Conservation (phyloP, 2,113 vertebrate genomes). For the Gallinago media region DNA sequence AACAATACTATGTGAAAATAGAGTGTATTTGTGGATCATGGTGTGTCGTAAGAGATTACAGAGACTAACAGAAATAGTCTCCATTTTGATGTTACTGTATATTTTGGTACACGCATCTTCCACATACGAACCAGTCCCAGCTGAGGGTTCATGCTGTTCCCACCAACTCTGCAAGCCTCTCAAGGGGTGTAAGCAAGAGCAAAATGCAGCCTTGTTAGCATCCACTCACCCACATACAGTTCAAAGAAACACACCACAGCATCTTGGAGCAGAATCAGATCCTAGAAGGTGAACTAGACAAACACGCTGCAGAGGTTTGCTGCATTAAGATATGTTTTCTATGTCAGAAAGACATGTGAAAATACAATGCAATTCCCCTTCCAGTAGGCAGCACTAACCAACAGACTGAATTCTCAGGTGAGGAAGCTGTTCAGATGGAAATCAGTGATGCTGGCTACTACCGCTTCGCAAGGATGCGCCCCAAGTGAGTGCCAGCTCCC, state of each 20-base stretch:
- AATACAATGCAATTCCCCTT: neutral
- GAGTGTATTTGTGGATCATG: rapidly evolving
- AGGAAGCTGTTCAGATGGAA: neutral
- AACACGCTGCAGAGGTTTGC: no score
- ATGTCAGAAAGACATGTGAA: neutral
- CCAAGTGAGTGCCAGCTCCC: neutral
- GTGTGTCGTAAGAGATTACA: neutral
- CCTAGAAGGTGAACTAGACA: neutral
- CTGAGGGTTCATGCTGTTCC: neutral
- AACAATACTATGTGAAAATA: rapidly evolving
- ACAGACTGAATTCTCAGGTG: neutral
- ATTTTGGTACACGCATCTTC: neutral
- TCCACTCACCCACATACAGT: rapidly evolving
- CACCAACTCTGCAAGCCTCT: neutral
- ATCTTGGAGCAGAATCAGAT: neutral
- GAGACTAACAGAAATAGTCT: neutral
- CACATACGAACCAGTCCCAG: neutral
- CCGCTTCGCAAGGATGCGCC: neutral
- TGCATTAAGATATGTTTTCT: neutral
- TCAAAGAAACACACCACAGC: neutral
- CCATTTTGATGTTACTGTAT: neutral
- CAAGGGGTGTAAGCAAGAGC: neutral
- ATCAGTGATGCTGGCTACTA: rapidly evolving
- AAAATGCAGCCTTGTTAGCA: neutral
- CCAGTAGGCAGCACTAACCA: neutral